Base-by-base conservation (phyloP, 2,113 vertebrate genomes). In the Puffinus mauretanicus region DNA sequence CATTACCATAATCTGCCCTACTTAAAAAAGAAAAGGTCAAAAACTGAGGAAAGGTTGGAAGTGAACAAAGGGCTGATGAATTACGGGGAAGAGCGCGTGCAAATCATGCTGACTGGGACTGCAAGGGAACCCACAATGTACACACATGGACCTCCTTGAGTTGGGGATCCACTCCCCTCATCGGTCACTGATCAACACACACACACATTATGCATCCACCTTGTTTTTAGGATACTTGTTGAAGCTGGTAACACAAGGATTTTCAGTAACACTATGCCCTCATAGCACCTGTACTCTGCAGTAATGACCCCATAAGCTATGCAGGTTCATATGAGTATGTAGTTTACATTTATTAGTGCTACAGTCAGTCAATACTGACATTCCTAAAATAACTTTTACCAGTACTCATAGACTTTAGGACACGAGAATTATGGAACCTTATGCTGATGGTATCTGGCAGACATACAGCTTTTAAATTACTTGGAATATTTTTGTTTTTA, bases 361-460 rank as follows among this genome's bases (percentile, higher is more conserved):
- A 12, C 62, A 46, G 25, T 18, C 75, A 62, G 55, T 9, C 70
- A 46, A 17, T 15, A 36, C 70, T 40, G 57, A 51, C 75, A 88
- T 67, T 88, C 79, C 47, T 67, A 2, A 40, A 65, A 34, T 11
- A 7, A 58, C 61, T 78, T 80, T 71, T 79, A 25, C 34, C 72
- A 84, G 49, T 16, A 57, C 49, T 80, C 49, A 2, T 8, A 73
- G 81, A 20, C n/a, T 86, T 47, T 0, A 70, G 81, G 60, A 84
- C 55, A 82, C 3, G 0, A 83, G 76, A 61, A 57, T 79, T 29
- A 38, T 19, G 42, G 34, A 88, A 69, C 18, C 22, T 64, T 75
- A 62, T 34, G n/a, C 82, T 85, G 61, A 64, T 44, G 84, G 78
- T 25, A 13, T 54, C 79, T 96, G 95, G 90, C 90, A 93, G 60